Base-by-base conservation (phyloP, 23 tunicate species). In the Phallusia fumigata region DNA sequence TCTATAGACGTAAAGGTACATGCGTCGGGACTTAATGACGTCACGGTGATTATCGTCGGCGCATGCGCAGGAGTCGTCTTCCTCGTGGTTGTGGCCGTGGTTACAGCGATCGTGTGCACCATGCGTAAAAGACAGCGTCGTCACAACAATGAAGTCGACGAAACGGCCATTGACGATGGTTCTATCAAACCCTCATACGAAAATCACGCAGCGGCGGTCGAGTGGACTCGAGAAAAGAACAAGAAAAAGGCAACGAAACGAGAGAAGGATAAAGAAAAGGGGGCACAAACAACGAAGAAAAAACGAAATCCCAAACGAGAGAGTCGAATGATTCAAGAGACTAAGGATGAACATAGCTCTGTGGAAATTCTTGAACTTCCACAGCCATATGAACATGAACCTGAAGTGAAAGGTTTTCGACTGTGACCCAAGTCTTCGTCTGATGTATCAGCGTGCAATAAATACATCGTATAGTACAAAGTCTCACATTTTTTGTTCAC, bases 341-440 rank as follows among this genome's bases (percentile, higher is more conserved):
- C 69, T 6, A 58, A 58, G 5, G 13, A 22, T 21, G 69, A 58
- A 22, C 26, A 58, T 6, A 5, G 3, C 13, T 5, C 15, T 58
- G 13, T 3, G 1, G 28, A 58, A 22, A 58, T 1, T 8, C 16
- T 24, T 58, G 44, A 79, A 79, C 76, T 90, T 0, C 85, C 83
- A 58, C 96, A 91, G 79, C 96, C 96, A 33, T 91, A 51, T 81
- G 82, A 86, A 53, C 58, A 64, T 31, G 88, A 82, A 36, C 91
- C 96, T 24, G 82, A 91, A 50, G 77, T 87, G 35, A 82, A 82
- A 82, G 96, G 96, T 15, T 82, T 91, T 26, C 64, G 96, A 0
- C 36, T 91, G 24, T 91, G 52, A 87, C 74, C 26, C 22, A 36
- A 79, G 32, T 26, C 11, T 28, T 5, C 6, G 6, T 28, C 11